phyloP scores from a whole-genome alignment of 2,113 vertebrate species.

The Callospermophilus lateralis region DNA sequence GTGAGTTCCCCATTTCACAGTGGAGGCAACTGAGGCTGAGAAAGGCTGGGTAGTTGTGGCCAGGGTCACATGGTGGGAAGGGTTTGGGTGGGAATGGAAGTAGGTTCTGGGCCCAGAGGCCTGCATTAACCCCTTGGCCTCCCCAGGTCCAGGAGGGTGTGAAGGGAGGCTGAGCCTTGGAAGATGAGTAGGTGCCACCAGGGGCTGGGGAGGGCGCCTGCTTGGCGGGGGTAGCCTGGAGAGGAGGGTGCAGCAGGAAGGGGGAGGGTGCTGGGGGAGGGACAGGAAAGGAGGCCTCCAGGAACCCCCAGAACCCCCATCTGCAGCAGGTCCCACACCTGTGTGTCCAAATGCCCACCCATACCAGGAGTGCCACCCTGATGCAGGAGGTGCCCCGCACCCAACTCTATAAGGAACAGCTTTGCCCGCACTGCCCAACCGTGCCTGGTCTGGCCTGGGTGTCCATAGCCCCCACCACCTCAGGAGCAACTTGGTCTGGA shows the following conservation, averaged over 20 bases:
- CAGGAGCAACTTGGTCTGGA: not conserved
- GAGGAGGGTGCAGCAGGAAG: not conserved
- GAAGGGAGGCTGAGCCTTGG: not conserved
- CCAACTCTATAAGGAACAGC: not conserved
- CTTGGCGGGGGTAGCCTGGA: not conserved
- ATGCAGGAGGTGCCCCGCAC: not conserved
- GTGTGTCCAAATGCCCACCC: no score
- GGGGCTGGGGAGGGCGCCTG: no score
- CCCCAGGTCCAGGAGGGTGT: not conserved
- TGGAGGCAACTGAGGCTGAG: not conserved
- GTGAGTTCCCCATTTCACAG: not conserved
- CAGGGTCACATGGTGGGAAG: not conserved
- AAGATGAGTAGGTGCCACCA: not conserved
- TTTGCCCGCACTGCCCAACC: no score
- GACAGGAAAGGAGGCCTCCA: not conserved
- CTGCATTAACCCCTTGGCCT: not conserved
- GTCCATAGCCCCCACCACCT: not conserved
- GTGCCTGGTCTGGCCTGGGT: not conserved
- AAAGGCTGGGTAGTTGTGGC: not conserved
- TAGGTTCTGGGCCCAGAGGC: not conserved
- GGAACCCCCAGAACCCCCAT: not conserved
- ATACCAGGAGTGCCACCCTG: not conserved
- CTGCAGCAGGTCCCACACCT: accelerated
- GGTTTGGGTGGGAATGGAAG: not conserved
- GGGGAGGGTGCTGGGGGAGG: not conserved